Evolutionary conservation across 2,113 vertebrate genomes (phyloP).

Genomic region (Synchiropus splendidus): DNA sequence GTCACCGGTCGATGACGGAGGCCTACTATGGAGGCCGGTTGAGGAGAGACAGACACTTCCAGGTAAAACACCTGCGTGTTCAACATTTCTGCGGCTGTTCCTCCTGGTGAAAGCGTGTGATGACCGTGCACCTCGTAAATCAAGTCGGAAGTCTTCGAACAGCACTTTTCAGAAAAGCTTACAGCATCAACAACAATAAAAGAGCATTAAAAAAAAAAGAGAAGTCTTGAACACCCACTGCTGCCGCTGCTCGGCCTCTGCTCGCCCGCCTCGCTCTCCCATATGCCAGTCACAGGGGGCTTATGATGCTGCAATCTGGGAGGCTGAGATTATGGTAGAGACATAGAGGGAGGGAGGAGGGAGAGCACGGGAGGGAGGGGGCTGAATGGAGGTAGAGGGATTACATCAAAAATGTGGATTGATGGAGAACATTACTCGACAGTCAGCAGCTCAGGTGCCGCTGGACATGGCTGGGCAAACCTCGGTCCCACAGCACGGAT

Average conservation of each 20-base stretch:
- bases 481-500: too few species aligned
- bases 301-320: conserved; percentile 48
- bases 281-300: conserved; percentile 51
- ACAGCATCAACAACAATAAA: conserved; percentile 11
- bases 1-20: too few species aligned
- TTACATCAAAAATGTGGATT: conserved; percentile 24
- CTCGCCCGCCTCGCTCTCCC: conserved; percentile 46
- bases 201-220: conserved; percentile 23
- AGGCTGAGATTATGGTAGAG: conserved; percentile 42
- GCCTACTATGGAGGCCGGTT: too few species aligned
- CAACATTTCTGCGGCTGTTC: conserved; percentile 4
- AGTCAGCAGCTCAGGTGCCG: conserved; percentile 9
- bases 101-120: conserved; percentile 41
- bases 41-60: too few species aligned
- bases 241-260: conserved; percentile 33
- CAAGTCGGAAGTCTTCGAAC: conserved; percentile 28
- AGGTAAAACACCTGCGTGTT: conserved; percentile 19
- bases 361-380: conserved; percentile 8
- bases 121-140: conserved; percentile 46
- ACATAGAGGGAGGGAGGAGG: conserved; percentile 14
- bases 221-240: conserved; percentile 42
- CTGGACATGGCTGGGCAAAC: too few species aligned
- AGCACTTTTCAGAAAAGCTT: conserved; percentile 26
- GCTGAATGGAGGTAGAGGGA: conserved; percentile 14
- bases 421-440: conserved; percentile 37